Evolutionary conservation across 2,797 vertebrate species (phyloP), one percentile per base, ranked within the genome.

Genomic region (Pipistrellus pygmaeus): DNA sequence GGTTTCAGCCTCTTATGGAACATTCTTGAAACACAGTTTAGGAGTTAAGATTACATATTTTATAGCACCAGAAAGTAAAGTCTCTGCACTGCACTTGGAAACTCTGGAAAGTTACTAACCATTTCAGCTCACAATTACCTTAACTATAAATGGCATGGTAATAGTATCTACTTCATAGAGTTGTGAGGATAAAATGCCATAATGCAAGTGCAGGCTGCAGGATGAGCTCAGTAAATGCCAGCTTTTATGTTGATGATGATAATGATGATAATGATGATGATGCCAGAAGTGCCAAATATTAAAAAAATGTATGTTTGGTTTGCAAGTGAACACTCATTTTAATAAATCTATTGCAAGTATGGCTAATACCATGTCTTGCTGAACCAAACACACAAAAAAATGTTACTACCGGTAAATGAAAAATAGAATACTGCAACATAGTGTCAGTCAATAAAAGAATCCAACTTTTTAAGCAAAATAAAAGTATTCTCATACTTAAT

Each of bases 221-320:
- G 46, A 85, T 73, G 30, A 96, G 71, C 35, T 82, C 77, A 82
- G 83, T 88, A 94, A 85, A 82, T 44, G 14, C 93, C 64, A 95
- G 69, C 11, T n/a, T 21, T 71, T 94, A 68, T 21, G 12, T 88
- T 17, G n/a, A 48, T 62, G 32, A 91, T 17, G 27, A 32, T 77
- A 17, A 35, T 38, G 78, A 68, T 21, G 12, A 91, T 17, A 21
- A 41, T 62, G 32, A 91, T 17, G 27, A 32, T 77, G 27, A 35
- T 38, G 78, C 23, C 69, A 62, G 51, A 95, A 90, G 64, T 90
- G 23, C 3, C 71, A 85, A 64, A 88, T 60, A 55, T 85, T 87
- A 95, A 93, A 82, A 80, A 66, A 84, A 85, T 38, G 1, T 80
- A 85, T 57, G 62, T 88, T 44, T 73, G 27, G 25, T 76, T 69